Evolutionary conservation across 2,888 invertebrate species (phyloP).

Genomic region (Elgonia sp.): DNA sequence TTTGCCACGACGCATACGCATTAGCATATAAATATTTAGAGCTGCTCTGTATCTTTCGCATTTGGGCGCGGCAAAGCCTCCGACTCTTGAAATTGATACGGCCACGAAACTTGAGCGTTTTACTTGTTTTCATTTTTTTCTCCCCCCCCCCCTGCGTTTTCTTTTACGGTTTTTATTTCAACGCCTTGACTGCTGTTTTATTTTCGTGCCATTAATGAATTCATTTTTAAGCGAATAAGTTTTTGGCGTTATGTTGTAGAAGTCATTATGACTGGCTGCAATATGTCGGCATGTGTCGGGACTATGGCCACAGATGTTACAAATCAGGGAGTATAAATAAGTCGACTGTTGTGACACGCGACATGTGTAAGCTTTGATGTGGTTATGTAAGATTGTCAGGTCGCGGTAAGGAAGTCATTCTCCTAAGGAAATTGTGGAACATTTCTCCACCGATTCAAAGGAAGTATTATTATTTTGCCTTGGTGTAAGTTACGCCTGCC

Average conservation of each 20-base stretch:
- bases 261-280: not conserved
- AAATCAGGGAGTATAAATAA: conserved; percentile 64
- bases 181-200: conserved; percentile 16
- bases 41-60: conserved; percentile 69
- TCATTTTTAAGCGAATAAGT: conserved; percentile 31
- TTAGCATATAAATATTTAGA: conserved; percentile 86
- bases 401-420: conserved; percentile 32
- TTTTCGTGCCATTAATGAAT: conserved; percentile 28
- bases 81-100: conserved; percentile 46
- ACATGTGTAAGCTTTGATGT: conserved; percentile 66
- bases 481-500: not conserved
- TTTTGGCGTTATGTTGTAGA: conserved; percentile 13
- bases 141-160: not conserved
- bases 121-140: not conserved
- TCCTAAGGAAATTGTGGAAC: conserved; percentile 21
- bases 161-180: conserved; percentile 23
- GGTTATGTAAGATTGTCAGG: conserved; percentile 64
- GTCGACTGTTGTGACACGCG: conserved; percentile 64
- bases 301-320: conserved; percentile 53
- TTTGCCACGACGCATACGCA: conserved; percentile 84
- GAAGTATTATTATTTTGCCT: conserved; percentile 8
- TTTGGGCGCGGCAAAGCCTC: conserved; percentile 23
- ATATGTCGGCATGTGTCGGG: conserved; percentile 6
- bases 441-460: not conserved
- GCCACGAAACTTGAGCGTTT: not conserved